Evolutionary conservation across 2,888 invertebrate species (phyloP), one percentile per base, ranked within the genome.

Genomic region (Nymphalis urticae): DNA sequence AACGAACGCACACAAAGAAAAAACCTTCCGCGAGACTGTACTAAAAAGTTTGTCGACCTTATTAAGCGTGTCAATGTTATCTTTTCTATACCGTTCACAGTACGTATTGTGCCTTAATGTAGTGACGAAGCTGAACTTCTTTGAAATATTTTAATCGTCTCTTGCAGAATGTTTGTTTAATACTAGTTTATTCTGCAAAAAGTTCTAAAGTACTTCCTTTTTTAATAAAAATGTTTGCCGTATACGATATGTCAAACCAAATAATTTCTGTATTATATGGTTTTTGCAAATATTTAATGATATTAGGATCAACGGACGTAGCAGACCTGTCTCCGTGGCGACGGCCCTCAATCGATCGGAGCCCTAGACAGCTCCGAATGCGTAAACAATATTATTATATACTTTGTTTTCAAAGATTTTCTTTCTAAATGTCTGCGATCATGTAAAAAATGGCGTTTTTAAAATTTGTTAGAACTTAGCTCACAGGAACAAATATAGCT

Each of bases 11-110:
- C 75, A 73, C 75, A 75, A 64, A 53, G 60, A 72, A 58, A n/a
- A 72, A 42, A 74, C 79, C 80, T 85, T 85, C 85, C 85, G 82
- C 79, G 75, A 81, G 76, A 77, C 78, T 9, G 66, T 69, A 76
- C 79, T 80, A 80, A 81, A 79, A 86, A 82, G 84, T 83, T 83
- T 80, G 80, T 71, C 81, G 84, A 84, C 85, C 86, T 85, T 83
- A 80, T 76, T 76, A 76, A 74, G 75, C 76, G 76, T 75, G 71
- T 69, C 64, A 64, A 64, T 62, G 53, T 68, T 61, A 62, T 64
- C 69, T 42, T 48, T 62, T 21, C 61, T 56, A 42, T 71, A 60
- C 59, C 62, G 51, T 68, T 32, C 42, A 17, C 32, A 62, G 2
- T 32, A 56, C 19, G 48, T 54, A 21, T 19, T 61, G n/a, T 54